These are phyloP conservation scores for Troglohyphantes excavatus DNA, from an alignment of 2,888 invertebrate species.

Conservation along the genomic window DNA sequence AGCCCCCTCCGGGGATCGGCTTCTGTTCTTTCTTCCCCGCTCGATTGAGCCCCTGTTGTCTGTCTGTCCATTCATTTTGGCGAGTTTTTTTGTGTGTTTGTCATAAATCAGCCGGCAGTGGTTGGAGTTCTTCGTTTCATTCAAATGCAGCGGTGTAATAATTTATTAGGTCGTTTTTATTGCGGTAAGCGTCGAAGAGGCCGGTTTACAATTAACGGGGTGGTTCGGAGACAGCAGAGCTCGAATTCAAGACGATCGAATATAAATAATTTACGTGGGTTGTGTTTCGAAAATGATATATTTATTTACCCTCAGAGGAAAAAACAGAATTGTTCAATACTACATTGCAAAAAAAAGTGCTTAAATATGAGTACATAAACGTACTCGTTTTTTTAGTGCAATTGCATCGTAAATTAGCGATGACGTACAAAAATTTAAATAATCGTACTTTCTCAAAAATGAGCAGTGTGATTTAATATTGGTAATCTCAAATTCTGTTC, in stretches of 20 bases:
- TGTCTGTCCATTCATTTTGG: not conserved
- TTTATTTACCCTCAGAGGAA: no score
- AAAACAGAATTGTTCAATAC: no score
- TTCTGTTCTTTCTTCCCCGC: slow-evolving; percentile 44
- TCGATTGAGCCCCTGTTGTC: slow-evolving; percentile 13
- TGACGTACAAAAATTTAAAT: no score
- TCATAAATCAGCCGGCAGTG: slow-evolving; percentile 32
- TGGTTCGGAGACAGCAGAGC: not conserved
- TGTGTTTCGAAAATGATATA: no score
- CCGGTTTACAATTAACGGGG: not conserved
- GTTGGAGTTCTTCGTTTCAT: not conserved
- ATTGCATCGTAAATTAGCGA: no score
- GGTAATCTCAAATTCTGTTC: no score
- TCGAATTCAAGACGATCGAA: not conserved
- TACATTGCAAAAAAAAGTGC: no score
- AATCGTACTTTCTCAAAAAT: no score
- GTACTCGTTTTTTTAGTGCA: no score
- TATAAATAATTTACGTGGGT: no score
- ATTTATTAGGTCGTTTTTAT: not conserved
- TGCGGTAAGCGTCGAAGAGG: not conserved
- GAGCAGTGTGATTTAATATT: no score
- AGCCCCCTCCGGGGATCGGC: not conserved
- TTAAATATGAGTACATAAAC: no score
- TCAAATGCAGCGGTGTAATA: not conserved
- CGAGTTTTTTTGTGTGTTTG: not conserved